Conservation (phyloP, 2,888 invertebrate genomes). For the Calliphora vomitoria region DNA sequence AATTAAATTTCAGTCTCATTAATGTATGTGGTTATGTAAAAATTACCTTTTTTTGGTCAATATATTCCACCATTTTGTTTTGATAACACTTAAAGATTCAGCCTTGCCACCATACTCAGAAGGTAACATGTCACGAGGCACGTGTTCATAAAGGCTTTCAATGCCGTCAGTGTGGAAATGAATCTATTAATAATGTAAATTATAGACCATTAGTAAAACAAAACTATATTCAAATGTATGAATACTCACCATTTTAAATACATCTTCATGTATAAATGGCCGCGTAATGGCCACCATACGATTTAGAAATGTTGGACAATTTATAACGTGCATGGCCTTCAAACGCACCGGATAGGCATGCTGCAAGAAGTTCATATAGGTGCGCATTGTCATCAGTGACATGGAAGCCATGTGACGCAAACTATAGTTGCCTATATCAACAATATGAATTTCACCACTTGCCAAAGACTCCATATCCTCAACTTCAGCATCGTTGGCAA, state of each 20-base stretch:
- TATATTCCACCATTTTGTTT: slow-evolving; percentile 85
- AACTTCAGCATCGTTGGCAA: not conserved
- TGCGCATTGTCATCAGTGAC: slow-evolving; percentile 78
- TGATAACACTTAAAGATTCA: slow-evolving; percentile 78
- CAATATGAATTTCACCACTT: slow-evolving; percentile 89
- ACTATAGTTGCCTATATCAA: slow-evolving; percentile 88
- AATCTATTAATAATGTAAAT: slow-evolving; percentile 83
- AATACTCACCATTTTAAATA: slow-evolving; percentile 65
- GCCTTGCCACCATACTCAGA: slow-evolving; percentile 72
- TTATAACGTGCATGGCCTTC: slow-evolving; percentile 86
- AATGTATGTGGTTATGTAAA: slow-evolving; percentile 46
- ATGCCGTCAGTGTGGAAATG: slow-evolving; percentile 86
- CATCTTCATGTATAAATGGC: slow-evolving; percentile 86
- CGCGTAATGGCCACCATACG: slow-evolving; percentile 87
- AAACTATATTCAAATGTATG: not conserved
- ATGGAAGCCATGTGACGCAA: slow-evolving; percentile 87
- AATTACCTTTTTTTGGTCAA: slow-evolving; percentile 76
- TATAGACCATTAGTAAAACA: not conserved
- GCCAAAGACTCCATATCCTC: slow-evolving; percentile 80
- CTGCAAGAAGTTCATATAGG: slow-evolving; percentile 79
- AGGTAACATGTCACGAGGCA: slow-evolving; percentile 86
- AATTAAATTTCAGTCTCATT: not conserved
- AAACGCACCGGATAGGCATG: slow-evolving; percentile 80
- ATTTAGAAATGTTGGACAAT: slow-evolving; percentile 87
- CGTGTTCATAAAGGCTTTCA: slow-evolving; percentile 86